Percentiles rank a stretch among this genome's conserved stretches.
phyloP scores from a whole-genome alignment of 2,888 invertebrate genomes.

The Lymantria monacha region DNA sequence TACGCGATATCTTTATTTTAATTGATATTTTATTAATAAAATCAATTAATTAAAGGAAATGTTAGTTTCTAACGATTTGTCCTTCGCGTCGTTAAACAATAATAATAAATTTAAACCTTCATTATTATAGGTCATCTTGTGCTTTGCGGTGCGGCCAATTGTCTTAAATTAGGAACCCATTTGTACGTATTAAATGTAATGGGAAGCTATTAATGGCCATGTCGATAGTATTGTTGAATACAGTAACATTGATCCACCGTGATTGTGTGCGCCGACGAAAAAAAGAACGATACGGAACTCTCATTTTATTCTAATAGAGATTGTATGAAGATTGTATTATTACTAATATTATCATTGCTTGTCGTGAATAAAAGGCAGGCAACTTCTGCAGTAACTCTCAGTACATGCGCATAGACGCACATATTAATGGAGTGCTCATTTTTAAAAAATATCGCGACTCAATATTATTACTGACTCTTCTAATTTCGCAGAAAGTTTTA shows the following conservation, averaged over 20 bases:
- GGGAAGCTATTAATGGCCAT: constrained; percentile 52
- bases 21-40: neutral
- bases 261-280: constrained; percentile 24
- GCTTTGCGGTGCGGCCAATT: constrained; percentile 58
- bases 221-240: constrained; percentile 34
- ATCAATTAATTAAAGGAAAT: no score
- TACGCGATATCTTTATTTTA: constrained; percentile 2
- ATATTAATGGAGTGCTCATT: constrained; percentile 23
- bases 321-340: constrained; percentile 33
- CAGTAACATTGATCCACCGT: constrained; percentile 32
- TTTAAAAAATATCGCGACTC: constrained; percentile 47
- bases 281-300: constrained; percentile 32
- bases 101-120: constrained; percentile 42
- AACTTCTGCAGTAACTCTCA: constrained; percentile 42
- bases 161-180: constrained; percentile 69
- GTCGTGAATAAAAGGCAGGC: constrained; percentile 11
- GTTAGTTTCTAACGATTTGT: constrained; percentile 1
- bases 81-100: constrained; percentile 9
- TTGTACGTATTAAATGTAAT: constrained; percentile 59
- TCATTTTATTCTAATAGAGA: constrained; percentile 41
- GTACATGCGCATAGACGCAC: constrained; percentile 59
- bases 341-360: constrained; percentile 21
- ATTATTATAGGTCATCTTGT: constrained; percentile 33
- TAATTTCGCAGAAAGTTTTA: neutral
- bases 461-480: neutral